Percentiles rank a stretch among this genome's conserved stretches.
Evolutionary conservation across 2,113 vertebrate species (phyloP).

Genomic region (Acrocephalus arundinaceus): DNA sequence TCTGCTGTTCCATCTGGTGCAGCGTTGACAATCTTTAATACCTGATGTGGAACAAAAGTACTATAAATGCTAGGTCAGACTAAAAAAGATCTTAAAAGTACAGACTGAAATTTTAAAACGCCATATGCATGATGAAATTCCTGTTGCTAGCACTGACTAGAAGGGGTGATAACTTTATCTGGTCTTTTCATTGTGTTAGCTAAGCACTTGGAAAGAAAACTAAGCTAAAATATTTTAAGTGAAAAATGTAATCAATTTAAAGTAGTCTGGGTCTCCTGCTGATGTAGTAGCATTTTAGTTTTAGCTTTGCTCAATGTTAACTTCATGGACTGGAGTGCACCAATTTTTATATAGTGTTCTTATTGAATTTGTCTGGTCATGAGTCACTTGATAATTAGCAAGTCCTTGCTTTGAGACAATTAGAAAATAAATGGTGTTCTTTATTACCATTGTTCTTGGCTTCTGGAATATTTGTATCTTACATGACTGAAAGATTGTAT

Average conservation of each 20-base stretch:
- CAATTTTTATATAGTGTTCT: not conserved
- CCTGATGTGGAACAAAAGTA: not conserved
- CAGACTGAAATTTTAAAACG: not conserved
- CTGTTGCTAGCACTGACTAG: not conserved
- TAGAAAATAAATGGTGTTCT: not conserved
- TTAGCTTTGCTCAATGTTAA: not conserved
- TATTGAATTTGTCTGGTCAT: not conserved
- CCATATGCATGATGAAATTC: accelerated
- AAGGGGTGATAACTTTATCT: not conserved
- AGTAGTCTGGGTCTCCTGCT: not conserved
- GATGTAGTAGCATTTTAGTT: not conserved
- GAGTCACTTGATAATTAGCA: not conserved
- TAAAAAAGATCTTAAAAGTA: not conserved
- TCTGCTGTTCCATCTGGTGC: not conserved
- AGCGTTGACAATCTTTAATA: not conserved
- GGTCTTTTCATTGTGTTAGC: not conserved
- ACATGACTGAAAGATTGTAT: not conserved
- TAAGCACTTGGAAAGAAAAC: not conserved
- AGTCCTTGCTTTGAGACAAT: not conserved
- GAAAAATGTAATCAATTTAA: not conserved
- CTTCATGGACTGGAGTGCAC: not conserved
- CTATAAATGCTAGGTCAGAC: not conserved
- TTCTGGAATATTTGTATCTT: not conserved
- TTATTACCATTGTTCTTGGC: not conserved
- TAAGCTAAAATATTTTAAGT: not conserved